Evolutionary conservation across 2,113 vertebrate species (phyloP), one percentile per base, ranked within the genome.

Genomic region (Gymnarchus niloticus): DNA sequence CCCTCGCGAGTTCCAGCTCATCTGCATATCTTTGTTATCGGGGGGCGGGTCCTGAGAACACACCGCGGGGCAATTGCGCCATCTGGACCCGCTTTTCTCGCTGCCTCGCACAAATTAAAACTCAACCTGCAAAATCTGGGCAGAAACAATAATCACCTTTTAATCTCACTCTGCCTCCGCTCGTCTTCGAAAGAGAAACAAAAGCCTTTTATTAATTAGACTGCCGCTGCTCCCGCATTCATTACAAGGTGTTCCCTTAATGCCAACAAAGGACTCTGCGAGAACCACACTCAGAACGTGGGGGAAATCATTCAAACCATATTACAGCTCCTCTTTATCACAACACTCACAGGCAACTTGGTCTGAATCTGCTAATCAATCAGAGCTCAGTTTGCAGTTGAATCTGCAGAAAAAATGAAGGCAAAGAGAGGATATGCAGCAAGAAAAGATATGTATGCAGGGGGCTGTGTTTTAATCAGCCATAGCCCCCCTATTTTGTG

Each of bases 21-120:
- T 96, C 95, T 96, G 95, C 95, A 96, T 96, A 96, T 96, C 95
- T 96, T 95, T 96, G 95, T 95, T 96, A 95, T 96, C 94, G 95
- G 95, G 95, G 95, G 95, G 95, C 93, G 95, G 95, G 94, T 95
- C 96, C 94, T 95, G 94, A 94, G 95, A 96, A 96, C 95, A 96
- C 96, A 96, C 95, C 95, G 95, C 95, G 54, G 95, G 95, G 94
- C 95, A 95, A 96, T 96, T 95, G 95, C 93, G 95, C 95, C 95
- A 96, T 96, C 95, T 96, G 95, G 93, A 95, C 95, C 93, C 94
- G 95, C 94, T 95, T 95, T 65, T 95, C 95, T 95, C 95, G 95
- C 94, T 95, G 95, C 94, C 95, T 95, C 95, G 95, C 95, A 95
- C 95, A 96, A 96, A 96, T 96, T 96, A 96, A 96, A 96, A 96